Evolutionary conservation across 2,797 vertebrate species (phyloP).

Genomic region (Oreortyx pictus): DNA sequence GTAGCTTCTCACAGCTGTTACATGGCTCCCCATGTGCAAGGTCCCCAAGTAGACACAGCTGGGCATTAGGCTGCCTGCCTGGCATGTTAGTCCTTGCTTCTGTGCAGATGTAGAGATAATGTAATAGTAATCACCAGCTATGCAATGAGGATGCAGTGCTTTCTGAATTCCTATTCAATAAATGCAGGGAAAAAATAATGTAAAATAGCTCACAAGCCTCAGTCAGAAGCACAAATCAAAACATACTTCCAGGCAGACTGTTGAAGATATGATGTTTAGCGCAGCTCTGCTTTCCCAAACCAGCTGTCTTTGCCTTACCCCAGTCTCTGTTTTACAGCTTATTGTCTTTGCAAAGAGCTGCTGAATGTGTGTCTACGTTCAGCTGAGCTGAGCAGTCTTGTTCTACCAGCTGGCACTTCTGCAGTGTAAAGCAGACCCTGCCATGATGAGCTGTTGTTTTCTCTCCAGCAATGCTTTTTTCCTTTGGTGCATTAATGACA

Average conservation of each 20-base stretch:
- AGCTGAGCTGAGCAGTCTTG: neutral
- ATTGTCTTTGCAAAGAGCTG: neutral
- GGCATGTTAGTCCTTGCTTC: neutral
- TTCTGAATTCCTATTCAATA: neutral
- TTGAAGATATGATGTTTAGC: neutral
- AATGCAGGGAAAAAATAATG: neutral
- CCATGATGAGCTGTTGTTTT: neutral
- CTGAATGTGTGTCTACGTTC: neutral
- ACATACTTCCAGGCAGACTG: neutral
- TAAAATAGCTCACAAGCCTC: neutral
- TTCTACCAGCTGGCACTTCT: too few species aligned
- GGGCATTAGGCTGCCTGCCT: neutral
- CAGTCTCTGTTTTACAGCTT: neutral
- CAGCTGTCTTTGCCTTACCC: neutral
- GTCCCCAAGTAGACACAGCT: too few species aligned
- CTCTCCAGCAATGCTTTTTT: neutral
- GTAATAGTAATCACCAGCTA: neutral
- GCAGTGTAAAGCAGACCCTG: neutral
- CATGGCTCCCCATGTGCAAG: neutral
- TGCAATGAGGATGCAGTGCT: neutral
- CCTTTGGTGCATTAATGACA: too few species aligned
- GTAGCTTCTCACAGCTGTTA: neutral
- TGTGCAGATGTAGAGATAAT: neutral
- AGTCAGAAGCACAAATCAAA: neutral
- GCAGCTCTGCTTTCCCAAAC: neutral